Evolutionary conservation across 2,888 invertebrate genomes (phyloP).

Genomic region (Philhelius pedissequus): DNA sequence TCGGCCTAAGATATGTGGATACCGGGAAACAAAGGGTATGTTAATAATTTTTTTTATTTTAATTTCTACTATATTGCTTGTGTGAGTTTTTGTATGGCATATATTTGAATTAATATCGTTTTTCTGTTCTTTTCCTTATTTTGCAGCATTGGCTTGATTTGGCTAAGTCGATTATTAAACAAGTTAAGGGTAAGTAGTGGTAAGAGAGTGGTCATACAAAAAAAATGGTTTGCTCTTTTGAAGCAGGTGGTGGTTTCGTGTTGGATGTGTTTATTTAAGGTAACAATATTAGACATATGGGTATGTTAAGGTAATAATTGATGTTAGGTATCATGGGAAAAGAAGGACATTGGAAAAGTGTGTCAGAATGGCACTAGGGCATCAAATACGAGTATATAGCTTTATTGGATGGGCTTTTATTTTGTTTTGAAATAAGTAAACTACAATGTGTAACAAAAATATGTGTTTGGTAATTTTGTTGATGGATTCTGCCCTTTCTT

Average conservation of each 20-base stretch:
- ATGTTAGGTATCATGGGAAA: conserved; percentile 17
- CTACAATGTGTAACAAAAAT: too few relatives aligned
- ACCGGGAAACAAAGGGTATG: conserved; percentile 91
- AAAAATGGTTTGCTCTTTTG: background rate
- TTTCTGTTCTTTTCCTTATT: conserved; percentile 13
- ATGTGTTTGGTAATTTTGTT: too few relatives aligned
- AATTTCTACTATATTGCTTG: background rate
- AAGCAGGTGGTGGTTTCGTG: conserved; percentile 40
- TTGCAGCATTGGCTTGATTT: conserved; percentile 96
- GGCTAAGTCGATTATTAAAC: conserved; percentile 92
- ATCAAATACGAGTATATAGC: background rate
- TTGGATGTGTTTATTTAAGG: conserved; percentile 26
- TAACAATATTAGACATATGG: conserved; percentile 34
- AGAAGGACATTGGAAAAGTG: background rate
- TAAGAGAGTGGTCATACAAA: background rate
- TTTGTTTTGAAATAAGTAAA: conserved; percentile 29
- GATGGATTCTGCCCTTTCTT: too few relatives aligned
- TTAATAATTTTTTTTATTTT: background rate
- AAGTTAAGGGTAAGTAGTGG: conserved; percentile 88
- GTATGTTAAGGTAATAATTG: conserved; percentile 3
- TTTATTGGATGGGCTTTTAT: background rate
- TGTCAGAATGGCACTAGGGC: background rate
- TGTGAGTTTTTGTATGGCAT: conserved; percentile 24
- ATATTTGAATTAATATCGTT: conserved; percentile 11
- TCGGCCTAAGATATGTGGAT: conserved; percentile 95